phyloP scores from a whole-genome alignment of 2,113 vertebrate genomes.

The Sebastes fasciatus region DNA sequence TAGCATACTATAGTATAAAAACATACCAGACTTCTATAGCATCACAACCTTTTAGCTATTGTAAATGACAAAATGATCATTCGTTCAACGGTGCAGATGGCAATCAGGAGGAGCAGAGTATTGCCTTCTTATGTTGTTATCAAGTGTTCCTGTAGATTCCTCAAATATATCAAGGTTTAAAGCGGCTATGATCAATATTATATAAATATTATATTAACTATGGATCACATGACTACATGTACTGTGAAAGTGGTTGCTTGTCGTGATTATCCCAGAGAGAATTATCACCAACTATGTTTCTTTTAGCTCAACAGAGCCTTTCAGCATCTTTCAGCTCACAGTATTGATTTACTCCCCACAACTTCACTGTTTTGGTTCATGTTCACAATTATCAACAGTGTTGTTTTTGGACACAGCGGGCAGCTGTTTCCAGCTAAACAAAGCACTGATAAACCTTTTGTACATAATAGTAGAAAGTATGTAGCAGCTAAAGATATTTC shows the following conservation, averaged over 20 bases:
- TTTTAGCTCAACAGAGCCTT: not conserved
- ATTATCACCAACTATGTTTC: too few species aligned
- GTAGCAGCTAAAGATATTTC: not conserved
- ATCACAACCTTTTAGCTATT: slow-evolving; percentile 39
- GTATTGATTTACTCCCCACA: too few species aligned
- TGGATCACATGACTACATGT: not conserved
- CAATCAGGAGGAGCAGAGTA: slow-evolving; percentile 19
- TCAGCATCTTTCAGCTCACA: not conserved
- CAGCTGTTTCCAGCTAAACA: not conserved
- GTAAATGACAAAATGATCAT: slow-evolving; percentile 46
- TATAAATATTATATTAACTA: not conserved
- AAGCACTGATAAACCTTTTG: not conserved
- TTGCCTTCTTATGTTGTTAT: not conserved
- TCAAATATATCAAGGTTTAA: not conserved
- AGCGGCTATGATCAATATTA: not conserved
- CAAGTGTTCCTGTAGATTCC: not conserved
- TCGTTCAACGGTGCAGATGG: slow-evolving; percentile 42
- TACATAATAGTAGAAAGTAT: not conserved
- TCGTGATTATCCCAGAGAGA: not conserved
- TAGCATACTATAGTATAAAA: slow-evolving; percentile 59
- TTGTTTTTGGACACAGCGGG: not conserved
- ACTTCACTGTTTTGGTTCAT: not conserved
- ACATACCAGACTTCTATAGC: slow-evolving; percentile 42
- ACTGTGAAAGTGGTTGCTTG: not conserved
- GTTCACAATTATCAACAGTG: not conserved